Conservation (phyloP, 2,888 invertebrate species). For the Drosophila barbarae region DNA sequence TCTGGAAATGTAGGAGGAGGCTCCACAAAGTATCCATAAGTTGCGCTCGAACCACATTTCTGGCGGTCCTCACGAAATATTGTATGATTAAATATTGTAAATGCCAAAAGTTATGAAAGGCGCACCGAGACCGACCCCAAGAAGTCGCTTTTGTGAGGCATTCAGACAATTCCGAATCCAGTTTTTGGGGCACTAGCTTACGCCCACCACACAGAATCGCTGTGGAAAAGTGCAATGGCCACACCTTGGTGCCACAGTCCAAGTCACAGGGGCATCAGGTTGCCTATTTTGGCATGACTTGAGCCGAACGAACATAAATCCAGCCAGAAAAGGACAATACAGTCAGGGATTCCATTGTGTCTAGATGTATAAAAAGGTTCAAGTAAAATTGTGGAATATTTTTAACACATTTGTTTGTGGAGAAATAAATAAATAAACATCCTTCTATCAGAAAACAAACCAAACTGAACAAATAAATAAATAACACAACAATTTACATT, state of each 20-base stretch:
- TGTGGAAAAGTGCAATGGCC: constrained; percentile 39
- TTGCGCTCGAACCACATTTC: constrained; percentile 30
- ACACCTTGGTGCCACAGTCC: constrained; percentile 47
- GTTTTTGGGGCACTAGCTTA: constrained; percentile 22
- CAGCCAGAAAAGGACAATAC: constrained; percentile 21
- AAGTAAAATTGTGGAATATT: neutral
- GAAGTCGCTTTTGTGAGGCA: constrained; percentile 11
- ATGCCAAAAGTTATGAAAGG: constrained; percentile 61
- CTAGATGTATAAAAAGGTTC: neutral
- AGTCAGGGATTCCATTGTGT: neutral
- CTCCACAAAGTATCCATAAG: constrained; percentile 46
- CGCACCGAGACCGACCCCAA: constrained; percentile 21
- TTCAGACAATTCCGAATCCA: constrained; percentile 24
- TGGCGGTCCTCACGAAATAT: constrained; percentile 50
- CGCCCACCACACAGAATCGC: constrained; percentile 31
- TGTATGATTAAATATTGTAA: constrained; percentile 70
- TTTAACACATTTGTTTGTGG: too few species aligned
- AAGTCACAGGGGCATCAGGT: constrained; percentile 41
- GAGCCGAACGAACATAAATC: constrained; percentile 5
- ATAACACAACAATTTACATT: neutral
- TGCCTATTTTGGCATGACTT: constrained; percentile 22
- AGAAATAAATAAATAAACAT: neutral
- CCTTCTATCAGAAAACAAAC: neutral
- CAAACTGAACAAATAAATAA: neutral
- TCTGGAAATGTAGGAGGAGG: constrained; percentile 2